phyloP scores from a whole-genome alignment of 2,888 invertebrate genomes.

The Drosophila monieri region DNA sequence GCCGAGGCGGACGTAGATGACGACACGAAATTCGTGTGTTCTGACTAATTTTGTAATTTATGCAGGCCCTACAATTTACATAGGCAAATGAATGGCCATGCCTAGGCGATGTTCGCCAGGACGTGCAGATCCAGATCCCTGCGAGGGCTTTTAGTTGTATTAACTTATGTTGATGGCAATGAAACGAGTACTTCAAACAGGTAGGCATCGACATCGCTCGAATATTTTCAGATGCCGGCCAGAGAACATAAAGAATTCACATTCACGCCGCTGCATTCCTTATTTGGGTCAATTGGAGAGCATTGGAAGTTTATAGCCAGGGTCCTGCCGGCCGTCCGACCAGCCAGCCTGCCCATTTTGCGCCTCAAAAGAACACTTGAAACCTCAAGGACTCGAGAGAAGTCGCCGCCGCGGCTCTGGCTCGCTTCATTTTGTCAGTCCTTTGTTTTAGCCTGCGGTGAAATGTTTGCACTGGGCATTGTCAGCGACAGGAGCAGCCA shows the following conservation, averaged over 20 bases:
- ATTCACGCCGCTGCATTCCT: slow-evolving; percentile 35
- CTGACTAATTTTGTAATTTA: slow-evolving; percentile 62
- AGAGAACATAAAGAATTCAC: slow-evolving; percentile 31
- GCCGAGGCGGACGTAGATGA: slow-evolving; percentile 10
- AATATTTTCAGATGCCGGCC: slow-evolving; percentile 17
- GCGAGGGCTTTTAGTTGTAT: slow-evolving; percentile 29
- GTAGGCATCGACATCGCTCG: slow-evolving; percentile 17
- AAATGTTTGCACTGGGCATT: slow-evolving; percentile 44
- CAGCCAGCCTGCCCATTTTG: slow-evolving; percentile 27
- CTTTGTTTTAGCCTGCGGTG: slow-evolving; percentile 55
- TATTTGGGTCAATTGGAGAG: slow-evolving; percentile 39
- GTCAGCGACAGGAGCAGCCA: slow-evolving; percentile 31
- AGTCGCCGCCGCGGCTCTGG: background rate
- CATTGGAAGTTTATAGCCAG: slow-evolving; percentile 30
- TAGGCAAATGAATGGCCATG: slow-evolving; percentile 43
- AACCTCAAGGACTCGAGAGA: slow-evolving; percentile 35
- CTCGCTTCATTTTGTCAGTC: slow-evolving; percentile 51
- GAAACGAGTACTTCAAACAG: slow-evolving; percentile 21
- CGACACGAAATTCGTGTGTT: slow-evolving; percentile 43
- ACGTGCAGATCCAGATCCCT: slow-evolving; percentile 13
- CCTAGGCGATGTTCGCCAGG: background rate
- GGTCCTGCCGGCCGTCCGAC: slow-evolving; percentile 4
- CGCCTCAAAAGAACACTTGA: slow-evolving; percentile 45
- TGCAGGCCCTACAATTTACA: slow-evolving; percentile 47
- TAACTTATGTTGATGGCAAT: slow-evolving; percentile 31